Evolutionary conservation across 2,797 vertebrate genomes (phyloP), one percentile per base, ranked within the genome.

Genomic region (Lacerta viridis): DNA sequence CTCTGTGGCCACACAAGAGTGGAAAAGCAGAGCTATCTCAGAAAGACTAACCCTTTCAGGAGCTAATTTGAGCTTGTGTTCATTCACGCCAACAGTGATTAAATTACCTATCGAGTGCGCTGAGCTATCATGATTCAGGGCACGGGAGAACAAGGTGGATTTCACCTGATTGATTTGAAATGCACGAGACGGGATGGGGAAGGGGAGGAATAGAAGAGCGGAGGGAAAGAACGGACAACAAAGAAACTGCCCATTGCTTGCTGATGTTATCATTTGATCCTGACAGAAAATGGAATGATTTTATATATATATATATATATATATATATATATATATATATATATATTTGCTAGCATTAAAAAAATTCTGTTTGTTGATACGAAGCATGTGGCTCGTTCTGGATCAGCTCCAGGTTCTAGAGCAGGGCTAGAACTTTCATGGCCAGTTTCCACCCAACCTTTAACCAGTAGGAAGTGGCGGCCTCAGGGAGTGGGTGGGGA

Each of bases 71-170:
- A 97, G 96, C 96, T 96, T 95, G 94, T 92, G 93, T 96, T 96
- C 95, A 95, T 96, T 96, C 93, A 96, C 90, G 95, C 93, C 95
- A 93, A 90, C 7, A 89, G 92, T 86, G 97, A 97, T 98, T 96
- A 96, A 95, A 96, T 97, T 97, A 97, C 97, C 96, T 97, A 97
- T 97, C 97, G 43, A 95, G 94, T 97, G 96, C 95, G 96, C 97
- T 6, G 80, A 89, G 96, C 96, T 97, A 97, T 97, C 97, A 95
- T 94, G 96, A 97, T 97, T 96, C 97, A 97, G 95, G 96, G 91
- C 96, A 93, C 18, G 90, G 93, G 94, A 96, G 96, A 95, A 93
- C 92, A 95, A 97, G 96, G 96, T 96, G 96, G 96, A 96, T 96
- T 97, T 96, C 94, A 96, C 96, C 96, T 96, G 97, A 97, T 97